Base-by-base conservation (phyloP, 2,797 vertebrate genomes). In the Alcedo atthis region DNA sequence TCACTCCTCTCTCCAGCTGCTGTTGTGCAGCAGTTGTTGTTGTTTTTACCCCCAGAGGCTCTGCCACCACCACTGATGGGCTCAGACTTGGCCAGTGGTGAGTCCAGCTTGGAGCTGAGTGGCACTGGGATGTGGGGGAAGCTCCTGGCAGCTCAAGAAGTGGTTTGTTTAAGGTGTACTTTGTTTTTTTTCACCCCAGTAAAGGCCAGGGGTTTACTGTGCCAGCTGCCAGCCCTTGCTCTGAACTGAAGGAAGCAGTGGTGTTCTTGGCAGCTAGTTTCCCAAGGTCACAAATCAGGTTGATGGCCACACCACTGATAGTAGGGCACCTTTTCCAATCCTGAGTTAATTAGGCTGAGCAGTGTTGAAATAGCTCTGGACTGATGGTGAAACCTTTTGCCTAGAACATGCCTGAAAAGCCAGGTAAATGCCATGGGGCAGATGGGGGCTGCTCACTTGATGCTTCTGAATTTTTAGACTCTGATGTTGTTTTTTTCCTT, bases 261-360 rank as follows among this genome's bases (percentile, higher is more conserved):
- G 7, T 28, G 2, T 30, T 30, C 45, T 77, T 43, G 5, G 15
- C 32, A 63, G 77, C 66, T 54, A 58, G 37, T 64, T 94, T 95
- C 54, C 54, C 94, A 94, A 96, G 95, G 93, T 96, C 89, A 89
- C 69, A 76, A 95, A 96, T 95, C 59, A 48, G 74, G 92, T 93
- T 95, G 77, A 64, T 85, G 85, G 93, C 89, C 58, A 87, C 89
- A 75, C 63, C 82, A 92, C 4, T 83, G 84, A 94, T 93, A 96
- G 70, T 79, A 94, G 85, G 82, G 62, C 89, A 81, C 70, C 62
- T 81, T 90, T 62, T 81, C 73, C 73, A 63, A 48, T 45, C 14
- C 18, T 89, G 12, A 22, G 85, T 69, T 95, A 96, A 96, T 91
- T 94, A 95, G 85, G 80, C 93, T 93, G 51, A 78, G 6, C 7